These are phyloP conservation scores for Macquaria ambigua DNA, from an alignment of 2,113 vertebrate species.

Conservation along the genomic window DNA sequence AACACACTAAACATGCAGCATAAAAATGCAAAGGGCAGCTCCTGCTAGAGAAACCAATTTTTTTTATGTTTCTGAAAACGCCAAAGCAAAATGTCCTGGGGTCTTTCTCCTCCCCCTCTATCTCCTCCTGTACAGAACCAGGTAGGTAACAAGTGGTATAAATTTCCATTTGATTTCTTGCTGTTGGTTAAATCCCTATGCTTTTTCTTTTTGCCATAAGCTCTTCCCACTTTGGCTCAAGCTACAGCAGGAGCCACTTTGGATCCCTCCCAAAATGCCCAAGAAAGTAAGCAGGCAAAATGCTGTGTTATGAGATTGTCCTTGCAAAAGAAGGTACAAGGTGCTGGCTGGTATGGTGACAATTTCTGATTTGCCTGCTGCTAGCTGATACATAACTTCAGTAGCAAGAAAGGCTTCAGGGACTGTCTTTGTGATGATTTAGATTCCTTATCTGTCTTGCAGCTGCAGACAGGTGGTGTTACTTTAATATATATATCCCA, in stretches of 20 bases:
- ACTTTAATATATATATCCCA: neutral
- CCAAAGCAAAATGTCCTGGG: neutral
- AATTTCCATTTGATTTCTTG: neutral
- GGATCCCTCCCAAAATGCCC: neutral
- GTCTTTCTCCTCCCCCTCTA: neutral
- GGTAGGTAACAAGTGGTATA: neutral
- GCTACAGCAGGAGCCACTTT: neutral
- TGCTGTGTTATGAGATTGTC: neutral
- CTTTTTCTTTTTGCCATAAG: neutral
- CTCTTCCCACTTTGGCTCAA: neutral
- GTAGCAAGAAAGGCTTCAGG: neutral
- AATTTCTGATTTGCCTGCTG: slow-evolving; percentile 19
- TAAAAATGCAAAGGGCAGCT: too few species aligned
- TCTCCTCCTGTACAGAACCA: neutral
- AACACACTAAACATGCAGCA: too few species aligned
- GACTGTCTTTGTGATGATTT: neutral
- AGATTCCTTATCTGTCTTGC: slow-evolving; percentile 3
- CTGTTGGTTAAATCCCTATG: neutral
- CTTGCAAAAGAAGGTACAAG: neutral
- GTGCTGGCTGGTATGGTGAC: neutral
- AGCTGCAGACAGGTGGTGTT: neutral
- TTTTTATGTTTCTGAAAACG: neutral
- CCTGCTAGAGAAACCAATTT: too few species aligned
- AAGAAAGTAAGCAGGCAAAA: neutral
- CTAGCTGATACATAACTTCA: neutral